Evolutionary conservation across 2,113 vertebrate genomes (phyloP).

Genomic region (Rhea americana): DNA sequence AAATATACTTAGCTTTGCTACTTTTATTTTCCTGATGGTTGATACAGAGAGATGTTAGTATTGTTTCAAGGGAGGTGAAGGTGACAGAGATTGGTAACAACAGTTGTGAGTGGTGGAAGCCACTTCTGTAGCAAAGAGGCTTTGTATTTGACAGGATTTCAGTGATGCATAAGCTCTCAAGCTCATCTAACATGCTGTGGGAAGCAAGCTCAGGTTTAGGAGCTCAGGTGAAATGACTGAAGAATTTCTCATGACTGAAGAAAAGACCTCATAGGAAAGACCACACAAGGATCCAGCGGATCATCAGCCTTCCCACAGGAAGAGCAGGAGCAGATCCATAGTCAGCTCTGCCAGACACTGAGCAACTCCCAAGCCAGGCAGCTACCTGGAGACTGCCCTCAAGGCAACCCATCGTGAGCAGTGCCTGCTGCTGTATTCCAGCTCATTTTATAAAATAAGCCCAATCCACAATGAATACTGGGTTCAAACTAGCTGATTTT

Average conservation of each 20-base stretch:
- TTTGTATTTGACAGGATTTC: background rate
- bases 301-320: background rate
- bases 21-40: background rate
- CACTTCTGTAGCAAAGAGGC: background rate
- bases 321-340: background rate
- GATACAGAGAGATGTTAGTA: no score
- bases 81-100: background rate
- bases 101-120: background rate
- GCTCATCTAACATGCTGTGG: background rate
- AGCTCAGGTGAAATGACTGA: background rate
- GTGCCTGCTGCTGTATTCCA: background rate
- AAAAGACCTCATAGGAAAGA: background rate
- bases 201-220: background rate
- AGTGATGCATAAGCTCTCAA: background rate
- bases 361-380: rapidly evolving
- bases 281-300: background rate
- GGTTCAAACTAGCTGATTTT: background rate
- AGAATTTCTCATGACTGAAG: background rate
- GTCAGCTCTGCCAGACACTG: background rate
- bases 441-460: background rate
- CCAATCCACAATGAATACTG: background rate
- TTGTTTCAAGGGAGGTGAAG: background rate
- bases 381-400: background rate
- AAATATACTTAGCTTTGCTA: background rate
- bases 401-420: background rate